Percentiles rank a stretch among this genome's conserved stretches.
phyloP scores from a whole-genome alignment of 2,113 vertebrate species.

The Pseudorasbora parva region DNA sequence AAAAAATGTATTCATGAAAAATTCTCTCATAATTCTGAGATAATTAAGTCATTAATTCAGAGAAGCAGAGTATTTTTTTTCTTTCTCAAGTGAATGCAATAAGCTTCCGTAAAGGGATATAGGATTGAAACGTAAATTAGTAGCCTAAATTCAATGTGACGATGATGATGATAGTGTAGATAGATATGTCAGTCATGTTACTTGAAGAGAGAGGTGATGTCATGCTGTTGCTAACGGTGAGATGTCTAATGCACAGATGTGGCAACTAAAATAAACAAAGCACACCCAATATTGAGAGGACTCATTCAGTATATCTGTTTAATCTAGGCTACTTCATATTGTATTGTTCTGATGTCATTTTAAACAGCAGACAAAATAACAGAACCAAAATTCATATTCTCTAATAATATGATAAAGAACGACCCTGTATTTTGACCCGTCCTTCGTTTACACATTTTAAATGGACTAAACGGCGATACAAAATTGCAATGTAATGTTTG shows the following conservation, averaged over 20 bases:
- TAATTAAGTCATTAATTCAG: too few species aligned
- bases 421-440: background rate
- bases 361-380: background rate
- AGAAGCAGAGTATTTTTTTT: too few species aligned
- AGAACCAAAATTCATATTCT: background rate
- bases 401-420: background rate
- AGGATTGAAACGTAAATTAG: background rate
- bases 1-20: too few species aligned
- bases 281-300: background rate
- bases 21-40: too few species aligned
- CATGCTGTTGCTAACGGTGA: background rate
- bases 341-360: background rate
- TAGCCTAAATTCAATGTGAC: background rate
- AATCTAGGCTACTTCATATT: background rate
- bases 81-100: too few species aligned
- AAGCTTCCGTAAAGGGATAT: too few species aligned
- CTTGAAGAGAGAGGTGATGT: background rate
- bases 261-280: slow-evolving; percentile 2
- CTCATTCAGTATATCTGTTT: background rate
- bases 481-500: background rate
- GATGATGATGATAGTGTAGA: background rate
- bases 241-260: background rate
- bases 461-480: too few species aligned
- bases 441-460: background rate
- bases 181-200: background rate